phyloP scores from a whole-genome alignment of 2,113 vertebrate species.

The Urocolius indicus region DNA sequence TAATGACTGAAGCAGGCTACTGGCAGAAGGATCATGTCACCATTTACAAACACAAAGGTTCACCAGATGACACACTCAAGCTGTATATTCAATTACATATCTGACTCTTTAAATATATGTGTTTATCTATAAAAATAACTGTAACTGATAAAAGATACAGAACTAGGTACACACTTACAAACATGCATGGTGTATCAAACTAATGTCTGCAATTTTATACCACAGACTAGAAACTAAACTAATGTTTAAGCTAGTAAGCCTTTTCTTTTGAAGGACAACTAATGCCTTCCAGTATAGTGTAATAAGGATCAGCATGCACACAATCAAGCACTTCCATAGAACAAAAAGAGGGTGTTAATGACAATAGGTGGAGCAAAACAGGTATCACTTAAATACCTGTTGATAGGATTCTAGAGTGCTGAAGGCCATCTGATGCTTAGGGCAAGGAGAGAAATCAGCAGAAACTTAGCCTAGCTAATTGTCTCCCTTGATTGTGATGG shows the following conservation, averaged over 20 bases:
- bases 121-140: not conserved
- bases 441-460: constrained; percentile 70
- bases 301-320: constrained; percentile 46
- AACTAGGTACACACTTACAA: not conserved
- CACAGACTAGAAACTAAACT: constrained; percentile 10
- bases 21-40: not conserved
- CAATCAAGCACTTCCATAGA: constrained; percentile 7
- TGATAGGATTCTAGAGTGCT: constrained; percentile 72
- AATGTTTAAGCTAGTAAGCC: not conserved
- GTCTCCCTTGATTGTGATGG: constrained; percentile 72
- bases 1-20: not conserved
- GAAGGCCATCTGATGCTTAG: constrained; percentile 67
- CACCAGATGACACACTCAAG: not conserved
- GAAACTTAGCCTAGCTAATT: constrained; percentile 77
- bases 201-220: constrained; percentile 16
- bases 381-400: constrained; percentile 63
- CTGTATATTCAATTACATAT: not conserved
- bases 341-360: constrained; percentile 40
- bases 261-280: constrained; percentile 28
- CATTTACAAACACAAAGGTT: constrained; percentile 2
- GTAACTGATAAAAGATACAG: not conserved
- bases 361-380: constrained; percentile 60
- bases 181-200: not conserved
- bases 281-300: not conserved
- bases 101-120: not conserved